Evolutionary conservation across 1,140 invertebrate species (phyloP).

Genomic region (Brachionus rotundiformis): DNA sequence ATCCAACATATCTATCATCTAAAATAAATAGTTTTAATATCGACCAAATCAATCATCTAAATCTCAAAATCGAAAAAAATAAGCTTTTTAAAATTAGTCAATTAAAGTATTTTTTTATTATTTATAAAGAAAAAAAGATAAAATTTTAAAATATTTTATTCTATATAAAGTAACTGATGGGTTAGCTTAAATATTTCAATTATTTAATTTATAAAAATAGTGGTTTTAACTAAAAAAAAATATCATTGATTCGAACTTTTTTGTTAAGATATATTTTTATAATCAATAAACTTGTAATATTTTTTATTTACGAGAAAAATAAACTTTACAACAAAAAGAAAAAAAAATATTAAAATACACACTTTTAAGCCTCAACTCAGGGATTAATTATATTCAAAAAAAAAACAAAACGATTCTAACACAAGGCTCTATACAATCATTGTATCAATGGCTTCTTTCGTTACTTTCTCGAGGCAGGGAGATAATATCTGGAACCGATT

Average conservation of each 20-base stretch:
- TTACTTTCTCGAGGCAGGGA: conserved; percentile 5
- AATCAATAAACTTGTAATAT: background rate
- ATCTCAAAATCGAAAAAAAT: too few species aligned
- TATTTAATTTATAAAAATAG: conserved; percentile 16
- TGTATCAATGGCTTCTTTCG: background rate
- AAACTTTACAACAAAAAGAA: conserved; percentile 15
- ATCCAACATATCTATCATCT: too few species aligned
- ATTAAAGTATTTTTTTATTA: background rate
- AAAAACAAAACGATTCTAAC: background rate
- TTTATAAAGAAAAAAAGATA: background rate
- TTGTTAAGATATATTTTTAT: background rate
- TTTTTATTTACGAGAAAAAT: conserved; percentile 20
- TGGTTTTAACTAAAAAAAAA: background rate
- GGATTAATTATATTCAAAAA: background rate
- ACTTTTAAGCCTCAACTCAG: background rate
- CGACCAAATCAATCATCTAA: too few species aligned
- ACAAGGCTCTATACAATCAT: background rate
- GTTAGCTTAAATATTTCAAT: conserved; percentile 1
- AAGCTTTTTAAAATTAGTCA: too few species aligned
- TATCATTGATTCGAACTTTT: background rate
- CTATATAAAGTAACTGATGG: background rate
- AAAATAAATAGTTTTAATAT: too few species aligned
- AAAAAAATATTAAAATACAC: background rate
- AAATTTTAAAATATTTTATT: background rate
- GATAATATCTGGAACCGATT: conserved; percentile 36